Percentiles rank a stretch among this genome's conserved stretches.
phyloP scores from a whole-genome alignment of 2,113 vertebrate genomes.

The Misgurnus mizolepis region DNA sequence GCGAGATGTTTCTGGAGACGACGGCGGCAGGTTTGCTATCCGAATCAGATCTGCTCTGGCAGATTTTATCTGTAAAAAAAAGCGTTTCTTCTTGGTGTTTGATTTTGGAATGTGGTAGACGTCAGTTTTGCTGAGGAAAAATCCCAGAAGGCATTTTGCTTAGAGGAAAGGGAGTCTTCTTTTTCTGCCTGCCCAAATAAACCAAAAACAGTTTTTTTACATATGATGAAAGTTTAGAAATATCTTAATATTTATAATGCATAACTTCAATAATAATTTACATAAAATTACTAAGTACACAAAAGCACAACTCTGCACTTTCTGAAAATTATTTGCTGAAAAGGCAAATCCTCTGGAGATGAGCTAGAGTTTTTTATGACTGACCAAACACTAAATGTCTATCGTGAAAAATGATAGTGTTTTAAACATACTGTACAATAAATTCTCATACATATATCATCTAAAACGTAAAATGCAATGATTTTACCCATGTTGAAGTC shows the following conservation, averaged over 20 bases:
- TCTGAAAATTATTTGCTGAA: background rate
- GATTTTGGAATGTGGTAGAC: conserved; percentile 67
- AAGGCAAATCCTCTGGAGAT: background rate
- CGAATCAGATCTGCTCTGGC: conserved; percentile 34
- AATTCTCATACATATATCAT: background rate
- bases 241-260: background rate
- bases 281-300: too few species aligned
- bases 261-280: too few species aligned
- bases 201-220: background rate
- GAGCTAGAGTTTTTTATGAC: background rate
- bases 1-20: conserved; percentile 43
- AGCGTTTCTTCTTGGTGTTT: conserved; percentile 45
- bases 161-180: conserved; percentile 63
- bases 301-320: background rate
- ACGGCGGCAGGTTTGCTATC: conserved; percentile 43
- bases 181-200: conserved; percentile 65
- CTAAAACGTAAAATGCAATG: too few species aligned
- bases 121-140: conserved; percentile 60
- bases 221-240: background rate
- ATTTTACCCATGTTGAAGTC: too few species aligned
- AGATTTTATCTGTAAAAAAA: conserved; percentile 27
- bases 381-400: background rate
- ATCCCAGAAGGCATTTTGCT: conserved; percentile 71
- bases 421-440: background rate
- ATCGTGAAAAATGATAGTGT: background rate